phyloP scores from a whole-genome alignment of 1,140 invertebrate species.

The Rhyzopertha dominica region DNA sequence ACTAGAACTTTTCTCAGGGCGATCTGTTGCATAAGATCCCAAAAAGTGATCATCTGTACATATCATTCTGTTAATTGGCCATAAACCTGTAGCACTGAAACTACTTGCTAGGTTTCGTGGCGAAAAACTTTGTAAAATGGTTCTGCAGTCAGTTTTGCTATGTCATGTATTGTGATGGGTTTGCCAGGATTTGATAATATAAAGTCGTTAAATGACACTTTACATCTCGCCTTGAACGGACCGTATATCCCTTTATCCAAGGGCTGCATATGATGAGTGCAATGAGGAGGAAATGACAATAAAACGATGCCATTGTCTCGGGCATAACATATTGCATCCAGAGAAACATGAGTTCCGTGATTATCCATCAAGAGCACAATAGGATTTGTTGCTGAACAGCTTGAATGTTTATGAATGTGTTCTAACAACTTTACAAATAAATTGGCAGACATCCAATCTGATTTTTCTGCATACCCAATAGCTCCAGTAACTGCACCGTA shows the following conservation, averaged over 20 bases:
- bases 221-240: slow-evolving; percentile 42
- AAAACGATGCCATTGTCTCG: slow-evolving; percentile 37
- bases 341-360: slow-evolving; percentile 12
- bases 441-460: slow-evolving; percentile 21
- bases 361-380: slow-evolving; percentile 10
- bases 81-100: too few relatives aligned
- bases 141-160: too few relatives aligned
- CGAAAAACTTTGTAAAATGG: too few relatives aligned
- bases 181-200: slow-evolving; percentile 30
- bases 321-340: slow-evolving; percentile 30
- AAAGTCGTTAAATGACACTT: slow-evolving; percentile 36
- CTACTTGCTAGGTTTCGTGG: too few relatives aligned
- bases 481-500: slow-evolving; percentile 30
- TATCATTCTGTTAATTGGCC: too few relatives aligned
- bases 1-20: too few relatives aligned
- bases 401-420: slow-evolving; percentile 11
- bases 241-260: slow-evolving; percentile 39
- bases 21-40: too few relatives aligned
- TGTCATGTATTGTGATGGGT: slow-evolving; percentile 33
- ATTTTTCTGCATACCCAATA: slow-evolving; percentile 18
- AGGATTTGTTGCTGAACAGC: not conserved
- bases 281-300: slow-evolving; percentile 38
- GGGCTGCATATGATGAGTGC: slow-evolving; percentile 43
- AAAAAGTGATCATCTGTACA: too few relatives aligned
- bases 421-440: slow-evolving; percentile 13